Percentiles rank a stretch among this genome's conserved stretches.
These are phyloP conservation scores for Drosophila barbarae DNA, from an alignment of 2,888 invertebrate genomes.

Conservation along the genomic window DNA sequence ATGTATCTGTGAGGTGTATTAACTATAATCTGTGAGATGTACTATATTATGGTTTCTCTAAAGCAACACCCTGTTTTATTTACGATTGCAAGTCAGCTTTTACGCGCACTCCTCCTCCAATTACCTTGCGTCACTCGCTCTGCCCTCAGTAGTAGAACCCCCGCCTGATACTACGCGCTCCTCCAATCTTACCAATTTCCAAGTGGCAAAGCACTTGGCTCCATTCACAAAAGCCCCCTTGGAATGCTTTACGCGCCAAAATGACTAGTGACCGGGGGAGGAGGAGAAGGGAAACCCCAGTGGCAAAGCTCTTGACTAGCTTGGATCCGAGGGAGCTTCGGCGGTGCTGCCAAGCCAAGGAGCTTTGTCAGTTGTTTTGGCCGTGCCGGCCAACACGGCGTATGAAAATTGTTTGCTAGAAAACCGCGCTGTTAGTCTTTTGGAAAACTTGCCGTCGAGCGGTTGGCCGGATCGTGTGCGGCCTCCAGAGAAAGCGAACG, in stretches of 20 bases:
- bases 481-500: background rate
- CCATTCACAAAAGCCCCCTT: slow-evolving; percentile 62
- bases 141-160: background rate
- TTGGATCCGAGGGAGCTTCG: slow-evolving; percentile 44
- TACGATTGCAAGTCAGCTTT: slow-evolving; percentile 45
- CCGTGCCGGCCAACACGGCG: slow-evolving; percentile 59
- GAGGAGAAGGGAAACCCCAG: slow-evolving; percentile 26
- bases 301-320: slow-evolving; percentile 50
- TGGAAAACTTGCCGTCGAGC: slow-evolving; percentile 71
- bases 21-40: too few species aligned
- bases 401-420: slow-evolving; percentile 69
- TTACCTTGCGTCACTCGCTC: slow-evolving; percentile 24
- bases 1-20: background rate
- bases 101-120: slow-evolving; percentile 57
- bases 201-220: slow-evolving; percentile 48
- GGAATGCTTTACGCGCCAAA: slow-evolving; percentile 60
- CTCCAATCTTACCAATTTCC: slow-evolving; percentile 15
- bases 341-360: slow-evolving; percentile 7
- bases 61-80: slow-evolving; percentile 55
- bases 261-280: background rate
- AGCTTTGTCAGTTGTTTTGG: slow-evolving; percentile 43
- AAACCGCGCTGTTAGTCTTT: slow-evolving; percentile 70
- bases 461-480: slow-evolving; percentile 68
- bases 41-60: background rate
- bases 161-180: slow-evolving; percentile 31